phyloP scores from a whole-genome alignment of 2,113 vertebrate genomes.

The Clarias magur region DNA sequence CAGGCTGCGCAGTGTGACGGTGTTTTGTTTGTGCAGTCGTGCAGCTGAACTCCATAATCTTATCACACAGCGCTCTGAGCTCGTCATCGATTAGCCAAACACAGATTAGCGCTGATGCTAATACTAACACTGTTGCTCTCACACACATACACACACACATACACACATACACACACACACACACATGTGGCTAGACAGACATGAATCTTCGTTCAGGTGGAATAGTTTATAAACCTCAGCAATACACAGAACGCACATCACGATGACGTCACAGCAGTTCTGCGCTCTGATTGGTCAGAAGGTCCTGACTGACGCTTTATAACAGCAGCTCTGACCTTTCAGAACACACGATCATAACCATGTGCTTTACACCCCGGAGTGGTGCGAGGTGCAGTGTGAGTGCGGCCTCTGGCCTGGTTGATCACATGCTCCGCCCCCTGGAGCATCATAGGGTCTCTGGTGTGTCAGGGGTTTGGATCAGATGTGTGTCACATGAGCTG shows the following conservation, averaged over 20 bases:
- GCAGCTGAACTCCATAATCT: conserved; percentile 4
- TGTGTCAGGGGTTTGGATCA: too few species aligned
- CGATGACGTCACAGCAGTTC: neutral
- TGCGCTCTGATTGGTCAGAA: neutral
- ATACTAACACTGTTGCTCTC: neutral
- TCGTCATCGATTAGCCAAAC: conserved; percentile 10
- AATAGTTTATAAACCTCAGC: neutral
- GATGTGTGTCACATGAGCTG: too few species aligned
- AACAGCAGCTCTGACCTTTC: too few species aligned
- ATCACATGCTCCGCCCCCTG: too few species aligned
- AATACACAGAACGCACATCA: neutral
- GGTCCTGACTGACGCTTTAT: neutral
- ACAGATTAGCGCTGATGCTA: conserved; percentile 15
- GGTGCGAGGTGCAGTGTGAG: too few species aligned
- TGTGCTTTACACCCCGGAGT: too few species aligned
- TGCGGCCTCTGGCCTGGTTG: too few species aligned
- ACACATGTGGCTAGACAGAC: too few species aligned
- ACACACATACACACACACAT: too few species aligned
- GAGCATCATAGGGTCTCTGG: too few species aligned
- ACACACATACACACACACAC: too few species aligned
- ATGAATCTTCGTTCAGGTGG: neutral
- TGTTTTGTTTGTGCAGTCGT: neutral
- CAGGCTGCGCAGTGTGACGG: neutral
- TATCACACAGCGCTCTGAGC: conserved; percentile 2
- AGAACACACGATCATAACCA: too few species aligned